Evolutionary conservation across 2,888 invertebrate genomes (phyloP), one percentile per base, ranked within the genome.

Genomic region (Drosophila aldrichi): DNA sequence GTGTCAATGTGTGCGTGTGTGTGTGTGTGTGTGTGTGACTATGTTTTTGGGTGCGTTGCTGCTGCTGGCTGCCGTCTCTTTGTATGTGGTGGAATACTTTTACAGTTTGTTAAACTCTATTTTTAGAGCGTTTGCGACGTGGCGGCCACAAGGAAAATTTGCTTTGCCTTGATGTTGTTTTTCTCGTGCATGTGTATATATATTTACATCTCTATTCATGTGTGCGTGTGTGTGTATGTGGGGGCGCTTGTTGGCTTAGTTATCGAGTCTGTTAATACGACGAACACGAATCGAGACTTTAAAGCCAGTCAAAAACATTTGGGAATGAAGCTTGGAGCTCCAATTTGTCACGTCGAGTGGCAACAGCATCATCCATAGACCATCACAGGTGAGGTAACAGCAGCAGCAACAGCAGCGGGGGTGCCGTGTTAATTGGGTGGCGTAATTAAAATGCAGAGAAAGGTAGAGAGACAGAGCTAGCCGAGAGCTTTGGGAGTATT

Each of bases 11-110:
- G 57, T 63, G 58, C 41, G 74, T 66, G 63, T 12, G 20, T 32
- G 51, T 41, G 55, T 44, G 38, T 44, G 52, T 43, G 44, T 3
- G 51, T 32, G 56, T 62, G n/a, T n/a, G n/a, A n/a, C n/a, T n/a
- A n/a, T n/a, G 58, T 67, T 76, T 79, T 77, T 81, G 76, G 73
- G 69, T 64, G 75, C 73, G 73, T 48, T 75, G 64, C 63, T 51
- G 63, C 63, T 49, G 60, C 60, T 44, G 44, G 34, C 40, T 54
- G 54, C 29, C 48, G 60, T 60, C 64, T 73, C 84, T 77, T 84
- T 88, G 86, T 87, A 88, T 88, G 86, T 83, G 88, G 86, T 82
- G 81, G 84, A 86, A 88, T 86, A 86, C 86, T 83, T 88, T 83
- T 83, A 82, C 83, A 86, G 86, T 86, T 86, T 88, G 81, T 88